phyloP scores from a whole-genome alignment of 2,888 invertebrate genomes.

The Troglohyphantes excavatus region DNA sequence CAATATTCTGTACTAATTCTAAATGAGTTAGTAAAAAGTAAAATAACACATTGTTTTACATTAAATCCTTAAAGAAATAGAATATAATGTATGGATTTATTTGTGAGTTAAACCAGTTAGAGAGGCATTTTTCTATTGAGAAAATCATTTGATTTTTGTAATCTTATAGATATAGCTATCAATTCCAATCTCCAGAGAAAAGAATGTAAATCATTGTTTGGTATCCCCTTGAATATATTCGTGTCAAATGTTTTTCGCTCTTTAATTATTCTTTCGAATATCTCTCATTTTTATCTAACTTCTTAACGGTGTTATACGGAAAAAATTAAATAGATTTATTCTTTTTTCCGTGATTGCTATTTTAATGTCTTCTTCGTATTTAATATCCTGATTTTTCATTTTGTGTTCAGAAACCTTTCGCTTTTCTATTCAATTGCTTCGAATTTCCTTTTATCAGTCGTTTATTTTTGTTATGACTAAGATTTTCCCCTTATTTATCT shows the following conservation, averaged over 20 bases:
- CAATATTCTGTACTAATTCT: too few relatives aligned
- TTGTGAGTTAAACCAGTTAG: neutral
- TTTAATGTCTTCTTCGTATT: slow-evolving; percentile 35
- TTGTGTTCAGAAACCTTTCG: slow-evolving; percentile 37
- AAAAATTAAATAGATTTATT: slow-evolving; percentile 40
- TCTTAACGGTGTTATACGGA: slow-evolving; percentile 6
- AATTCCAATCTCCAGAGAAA: slow-evolving; percentile 28
- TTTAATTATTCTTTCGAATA: slow-evolving; percentile 54
- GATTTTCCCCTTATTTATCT: neutral
- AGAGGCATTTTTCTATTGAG: neutral
- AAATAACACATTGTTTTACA: too few relatives aligned
- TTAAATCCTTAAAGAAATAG: neutral
- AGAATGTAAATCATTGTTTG: slow-evolving; percentile 53
- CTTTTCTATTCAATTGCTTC: slow-evolving; percentile 43
- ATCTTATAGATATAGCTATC: slow-evolving; percentile 23
- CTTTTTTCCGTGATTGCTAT: slow-evolving; percentile 44
- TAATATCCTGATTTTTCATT: slow-evolving; percentile 40
- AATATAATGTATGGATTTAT: neutral
- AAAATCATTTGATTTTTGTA: slow-evolving; percentile 44
- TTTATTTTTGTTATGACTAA: neutral
- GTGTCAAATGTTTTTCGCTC: slow-evolving; percentile 36
- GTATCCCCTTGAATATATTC: slow-evolving; percentile 49
- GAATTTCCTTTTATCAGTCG: slow-evolving; percentile 14
- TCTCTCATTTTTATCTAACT: slow-evolving; percentile 43
- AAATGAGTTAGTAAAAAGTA: too few relatives aligned